phyloP scores from a whole-genome alignment of 2,797 vertebrate genomes.

The Mus caroli region DNA sequence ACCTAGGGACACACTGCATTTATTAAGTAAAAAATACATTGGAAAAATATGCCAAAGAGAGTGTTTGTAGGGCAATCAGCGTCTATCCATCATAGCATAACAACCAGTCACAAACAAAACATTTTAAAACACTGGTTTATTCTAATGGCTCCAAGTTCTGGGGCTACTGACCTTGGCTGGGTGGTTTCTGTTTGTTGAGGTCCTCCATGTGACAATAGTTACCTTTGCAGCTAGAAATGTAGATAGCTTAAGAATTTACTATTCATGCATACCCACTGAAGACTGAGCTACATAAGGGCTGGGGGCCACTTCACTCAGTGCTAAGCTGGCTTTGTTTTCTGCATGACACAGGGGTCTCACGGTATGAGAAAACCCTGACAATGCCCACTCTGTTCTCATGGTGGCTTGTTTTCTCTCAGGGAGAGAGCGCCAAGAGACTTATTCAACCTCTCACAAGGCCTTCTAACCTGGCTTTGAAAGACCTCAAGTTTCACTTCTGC shows the following conservation, averaged over 20 bases:
- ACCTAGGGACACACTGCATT: constrained; percentile 5
- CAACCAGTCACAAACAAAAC: not conserved
- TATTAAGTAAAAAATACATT: constrained; percentile 44
- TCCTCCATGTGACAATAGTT: not conserved
- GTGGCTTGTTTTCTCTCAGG: not conserved
- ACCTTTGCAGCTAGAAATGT: not conserved
- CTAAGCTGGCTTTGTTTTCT: not conserved
- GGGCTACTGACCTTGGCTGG: not conserved
- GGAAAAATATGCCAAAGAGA: constrained; percentile 4
- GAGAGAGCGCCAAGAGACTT: not conserved
- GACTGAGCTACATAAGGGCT: not conserved
- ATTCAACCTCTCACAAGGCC: not conserved
- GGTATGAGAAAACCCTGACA: not conserved
- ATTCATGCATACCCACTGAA: not conserved
- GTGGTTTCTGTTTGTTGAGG: not conserved
- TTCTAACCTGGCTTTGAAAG: constrained; percentile 26
- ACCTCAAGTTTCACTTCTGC: not conserved
- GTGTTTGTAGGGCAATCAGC: not conserved
- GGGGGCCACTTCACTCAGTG: not conserved
- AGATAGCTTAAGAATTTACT: not conserved
- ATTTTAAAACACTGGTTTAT: not conserved
- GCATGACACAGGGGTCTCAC: not conserved
- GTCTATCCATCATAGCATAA: not conserved
- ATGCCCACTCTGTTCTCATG: not conserved
- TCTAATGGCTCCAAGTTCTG: not conserved